phyloP scores from a whole-genome alignment of 2,797 vertebrate species.

The Furcifer pardalis region DNA sequence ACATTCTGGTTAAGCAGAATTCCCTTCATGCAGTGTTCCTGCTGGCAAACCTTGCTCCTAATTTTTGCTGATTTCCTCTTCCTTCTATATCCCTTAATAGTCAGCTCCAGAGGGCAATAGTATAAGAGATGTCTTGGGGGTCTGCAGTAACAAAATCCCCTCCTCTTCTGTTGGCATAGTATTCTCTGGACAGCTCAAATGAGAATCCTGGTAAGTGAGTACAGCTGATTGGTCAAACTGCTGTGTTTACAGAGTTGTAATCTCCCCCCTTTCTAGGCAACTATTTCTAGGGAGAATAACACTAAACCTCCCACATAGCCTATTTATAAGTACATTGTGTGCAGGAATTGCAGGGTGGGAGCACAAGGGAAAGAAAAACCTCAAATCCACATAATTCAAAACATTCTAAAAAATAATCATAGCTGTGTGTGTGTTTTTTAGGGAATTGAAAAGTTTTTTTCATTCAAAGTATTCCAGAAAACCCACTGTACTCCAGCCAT shows the following conservation, averaged over 20 bases:
- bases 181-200: background rate
- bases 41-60: rapidly evolving
- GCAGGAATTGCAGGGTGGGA: background rate
- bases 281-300: background rate
- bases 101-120: background rate
- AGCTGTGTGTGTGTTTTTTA: no score
- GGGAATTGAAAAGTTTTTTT: background rate
- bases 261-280: background rate
- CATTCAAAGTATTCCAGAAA: background rate
- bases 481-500: background rate
- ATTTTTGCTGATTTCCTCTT: background rate
- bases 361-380: background rate
- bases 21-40: background rate
- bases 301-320: background rate
- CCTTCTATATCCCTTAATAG: background rate
- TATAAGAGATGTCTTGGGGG: background rate
- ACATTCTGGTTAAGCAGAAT: background rate
- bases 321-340: background rate
- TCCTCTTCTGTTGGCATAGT: no score
- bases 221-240: background rate
- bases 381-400: background rate
- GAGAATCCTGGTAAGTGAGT: background rate
- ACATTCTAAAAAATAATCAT: background rate
- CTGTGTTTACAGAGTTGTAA: background rate
- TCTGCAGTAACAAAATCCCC: no score